Conservation (phyloP, 2,797 vertebrate species). For the Trachops cirrhosus region DNA sequence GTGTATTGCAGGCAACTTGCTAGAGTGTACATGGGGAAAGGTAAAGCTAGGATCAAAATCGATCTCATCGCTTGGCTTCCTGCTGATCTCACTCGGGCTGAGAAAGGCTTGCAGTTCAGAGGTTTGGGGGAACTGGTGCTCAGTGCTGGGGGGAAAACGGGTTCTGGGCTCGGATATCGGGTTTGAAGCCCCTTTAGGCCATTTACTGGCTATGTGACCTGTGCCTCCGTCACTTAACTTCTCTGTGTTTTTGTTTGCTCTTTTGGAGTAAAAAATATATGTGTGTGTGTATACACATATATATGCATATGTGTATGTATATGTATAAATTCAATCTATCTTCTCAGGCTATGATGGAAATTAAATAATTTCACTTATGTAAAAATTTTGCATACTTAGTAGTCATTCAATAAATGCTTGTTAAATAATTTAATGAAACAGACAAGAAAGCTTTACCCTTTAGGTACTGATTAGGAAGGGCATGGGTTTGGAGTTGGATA, state of each 20-base stretch:
- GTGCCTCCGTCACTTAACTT: not conserved
- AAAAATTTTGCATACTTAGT: not conserved
- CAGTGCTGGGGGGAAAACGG: not conserved
- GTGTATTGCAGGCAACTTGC: not conserved
- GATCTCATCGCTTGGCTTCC: no score
- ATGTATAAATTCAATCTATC: not conserved
- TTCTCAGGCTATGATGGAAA: not conserved
- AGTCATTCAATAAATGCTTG: not conserved
- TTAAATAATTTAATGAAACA: not conserved
- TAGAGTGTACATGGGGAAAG: not conserved
- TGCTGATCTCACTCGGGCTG: not conserved
- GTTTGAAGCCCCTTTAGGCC: not conserved
- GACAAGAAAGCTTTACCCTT: not conserved
- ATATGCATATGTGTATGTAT: no score
- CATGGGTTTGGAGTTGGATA: not conserved
- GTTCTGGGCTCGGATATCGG: not conserved
- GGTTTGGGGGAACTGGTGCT: not conserved
- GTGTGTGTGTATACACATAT: no score
- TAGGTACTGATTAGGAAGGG: not conserved
- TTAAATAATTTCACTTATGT: not conserved
- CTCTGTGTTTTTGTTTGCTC: not conserved
- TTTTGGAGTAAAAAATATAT: not conserved
- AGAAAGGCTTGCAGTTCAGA: not conserved
- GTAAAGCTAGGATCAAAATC: not conserved
- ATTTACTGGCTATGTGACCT: not conserved